Base-by-base conservation (phyloP, 2,113 vertebrate genomes). In the Delphinapterus leucas region DNA sequence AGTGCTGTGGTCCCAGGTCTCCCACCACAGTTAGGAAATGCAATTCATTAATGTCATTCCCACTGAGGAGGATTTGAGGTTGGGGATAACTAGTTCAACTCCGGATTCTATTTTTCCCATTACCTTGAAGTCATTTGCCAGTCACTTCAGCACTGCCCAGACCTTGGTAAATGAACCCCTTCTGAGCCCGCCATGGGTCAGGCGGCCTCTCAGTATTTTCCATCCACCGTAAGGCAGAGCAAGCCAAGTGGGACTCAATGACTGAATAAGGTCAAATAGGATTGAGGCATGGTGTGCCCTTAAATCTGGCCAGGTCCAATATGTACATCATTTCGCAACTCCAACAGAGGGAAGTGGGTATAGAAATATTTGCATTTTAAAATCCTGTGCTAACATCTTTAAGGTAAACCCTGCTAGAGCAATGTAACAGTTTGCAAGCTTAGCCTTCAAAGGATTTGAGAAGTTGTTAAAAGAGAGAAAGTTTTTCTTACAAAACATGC, bases 71-170 rank as follows among this genome's bases (percentile, higher is more conserved):
- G 67, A 89, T 67, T 88, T 67, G 58, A 63, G 82, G 61, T 53
- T 92, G 89, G 80, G 95, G 44, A 49, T 38, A 84, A 79, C 79
- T 77, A 53, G 87, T 92, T 88, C 97, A 90, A 60, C 74, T 0
- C 0, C 92, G 61, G 25, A 96, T 73, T 97, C 97, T 97, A 17
- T 81, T 94, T 12, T 93, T 41, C 92, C 28, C 94, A 85, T 96
- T 87, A 92, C 67, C 97, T 98, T 49, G 90, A 94, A 94, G 92
- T 93, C 88, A 95, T 80, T 88, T 96, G 93, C 67, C 44, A 83
- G 18, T 86, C 79, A 33, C 87, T 95, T 81, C 36, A 60, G 28
- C 4, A 2, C 67, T 80, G 79, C 93, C 70, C 96, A 97, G 61
- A 65, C 58, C 18, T 44, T 8, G 23, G 26, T 26, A 18, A 96